Conservation (phyloP, 2,888 invertebrate species). For the Malthinus flaveolus region DNA sequence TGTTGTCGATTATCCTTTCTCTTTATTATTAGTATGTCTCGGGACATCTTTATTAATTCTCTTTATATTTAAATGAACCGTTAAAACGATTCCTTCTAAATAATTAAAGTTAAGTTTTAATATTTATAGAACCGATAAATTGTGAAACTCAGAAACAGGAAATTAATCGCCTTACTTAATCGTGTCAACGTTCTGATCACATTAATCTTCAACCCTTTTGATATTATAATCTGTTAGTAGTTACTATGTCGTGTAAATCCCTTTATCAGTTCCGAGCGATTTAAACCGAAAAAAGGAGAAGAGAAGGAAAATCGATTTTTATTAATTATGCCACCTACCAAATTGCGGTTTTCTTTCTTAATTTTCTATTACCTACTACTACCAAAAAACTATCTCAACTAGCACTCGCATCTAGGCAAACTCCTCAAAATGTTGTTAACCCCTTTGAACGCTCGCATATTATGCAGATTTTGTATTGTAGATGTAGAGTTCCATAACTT, state of each 20-base stretch:
- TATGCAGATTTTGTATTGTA: no score
- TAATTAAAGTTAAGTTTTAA: conserved; percentile 6
- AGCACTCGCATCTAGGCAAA: no score
- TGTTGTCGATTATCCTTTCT: conserved; percentile 13
- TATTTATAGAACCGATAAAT: conserved; percentile 6
- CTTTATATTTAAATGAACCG: conserved; percentile 5
- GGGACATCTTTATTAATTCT: neutral
- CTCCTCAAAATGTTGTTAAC: no score
- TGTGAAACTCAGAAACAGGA: neutral
- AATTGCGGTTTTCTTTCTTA: no score
- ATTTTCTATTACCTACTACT: no score
- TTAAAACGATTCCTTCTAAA: neutral
- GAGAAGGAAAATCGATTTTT: neutral
- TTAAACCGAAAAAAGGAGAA: neutral
- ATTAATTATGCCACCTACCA: neutral
- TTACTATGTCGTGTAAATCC: neutral
- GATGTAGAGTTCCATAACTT: no score
- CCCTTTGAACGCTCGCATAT: no score
- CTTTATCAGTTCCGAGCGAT: conserved; percentile 1
- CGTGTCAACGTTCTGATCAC: conserved; percentile 6
- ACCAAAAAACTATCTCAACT: no score
- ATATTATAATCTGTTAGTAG: conserved; percentile 7
- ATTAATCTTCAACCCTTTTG: conserved; percentile 5
- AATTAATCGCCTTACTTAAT: conserved; percentile 7
- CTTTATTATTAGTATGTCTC: neutral